These are phyloP conservation scores for Rhinoraja longicauda DNA, from an alignment of 2,797 vertebrate genomes.

Conservation along the genomic window DNA sequence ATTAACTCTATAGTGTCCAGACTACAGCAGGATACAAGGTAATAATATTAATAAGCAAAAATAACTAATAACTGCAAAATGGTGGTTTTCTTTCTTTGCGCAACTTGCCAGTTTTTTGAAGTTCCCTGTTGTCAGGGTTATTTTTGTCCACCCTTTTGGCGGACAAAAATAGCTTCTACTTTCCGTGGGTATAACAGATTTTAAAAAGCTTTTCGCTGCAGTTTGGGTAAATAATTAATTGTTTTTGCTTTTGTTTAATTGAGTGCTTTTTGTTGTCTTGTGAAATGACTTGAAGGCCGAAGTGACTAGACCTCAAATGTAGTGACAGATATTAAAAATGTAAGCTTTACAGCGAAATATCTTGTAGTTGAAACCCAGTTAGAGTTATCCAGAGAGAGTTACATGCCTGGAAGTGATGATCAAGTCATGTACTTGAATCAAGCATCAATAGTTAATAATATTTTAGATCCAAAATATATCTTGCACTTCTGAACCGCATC, in stretches of 20 bases:
- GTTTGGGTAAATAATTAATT: constrained; percentile 34
- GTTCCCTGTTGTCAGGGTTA: neutral
- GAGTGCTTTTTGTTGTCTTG: neutral
- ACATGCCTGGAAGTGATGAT: neutral
- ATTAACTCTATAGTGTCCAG: too few species aligned
- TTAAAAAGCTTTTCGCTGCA: neutral
- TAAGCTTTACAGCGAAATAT: neutral
- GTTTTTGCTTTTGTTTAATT: neutral
- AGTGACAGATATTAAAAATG: constrained; percentile 1
- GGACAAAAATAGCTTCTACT: constrained; percentile 1
- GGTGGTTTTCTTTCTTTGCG: neutral
- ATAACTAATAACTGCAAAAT: too few species aligned
- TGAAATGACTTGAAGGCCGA: neutral
- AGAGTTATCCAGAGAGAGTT: neutral
- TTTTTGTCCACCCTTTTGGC: neutral
- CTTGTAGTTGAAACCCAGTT: neutral
- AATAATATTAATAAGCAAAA: too few species aligned
- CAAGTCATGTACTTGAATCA: neutral
- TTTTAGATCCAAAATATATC: neutral
- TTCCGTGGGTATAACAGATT: neutral
- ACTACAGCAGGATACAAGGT: too few species aligned
- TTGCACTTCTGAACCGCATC: neutral
- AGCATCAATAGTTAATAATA: neutral
- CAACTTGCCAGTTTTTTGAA: constrained; percentile 1
- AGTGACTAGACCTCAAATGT: neutral